Base-by-base conservation (phyloP, 37 sponge, comb jelly and placozoan species). In the Chondrosia reniformis region DNA sequence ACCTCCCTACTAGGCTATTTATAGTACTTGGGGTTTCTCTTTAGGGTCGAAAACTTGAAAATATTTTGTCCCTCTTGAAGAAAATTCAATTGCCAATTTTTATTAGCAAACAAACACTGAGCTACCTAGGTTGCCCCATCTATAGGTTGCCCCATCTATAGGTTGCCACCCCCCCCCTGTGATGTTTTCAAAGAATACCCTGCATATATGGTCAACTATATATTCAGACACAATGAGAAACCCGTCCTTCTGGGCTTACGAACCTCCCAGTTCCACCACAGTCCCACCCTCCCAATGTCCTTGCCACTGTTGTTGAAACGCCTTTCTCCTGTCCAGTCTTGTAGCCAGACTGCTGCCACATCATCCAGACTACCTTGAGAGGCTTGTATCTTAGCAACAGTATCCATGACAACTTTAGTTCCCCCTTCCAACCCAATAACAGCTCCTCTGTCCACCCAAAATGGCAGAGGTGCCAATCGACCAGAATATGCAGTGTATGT, bases 191-290 rank as follows among this genome's bases (percentile, higher is more conserved):
- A 63, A 63, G 72, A 69, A 17, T 33, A 4, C 75, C 25, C 25
- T 13, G 31, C 63, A 61, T 67, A n/a, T n/a, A n/a, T n/a, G n/a
- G n/a, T n/a, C n/a, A n/a, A n/a, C n/a, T n/a, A n/a, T n/a, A n/a
- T n/a, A n/a, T n/a, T n/a, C n/a, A n/a, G n/a, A n/a, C n/a, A n/a
- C n/a, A n/a, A 49, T 12, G 12, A 33, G 34, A 33, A 22, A 59
- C 79, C 59, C 5, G 8, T 4, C 40, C 63, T 12, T 65, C 27
- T 4, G 33, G 27, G 25, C 27, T 17, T 12, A 4, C 67, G 27
- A 46, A 91, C 92, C 83, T 92, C 92, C 92, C 92, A 92, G 75
- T 87, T 87, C 92, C 92, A 92, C 92, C 92, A 92, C 8, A 92
- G 81, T 74, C 93, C 93, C 0, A 81, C 79, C 42, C 93, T 41